Evolutionary conservation across 2,113 vertebrate genomes (phyloP), one percentile per base, ranked within the genome.

Genomic region (Struthio camelus): DNA sequence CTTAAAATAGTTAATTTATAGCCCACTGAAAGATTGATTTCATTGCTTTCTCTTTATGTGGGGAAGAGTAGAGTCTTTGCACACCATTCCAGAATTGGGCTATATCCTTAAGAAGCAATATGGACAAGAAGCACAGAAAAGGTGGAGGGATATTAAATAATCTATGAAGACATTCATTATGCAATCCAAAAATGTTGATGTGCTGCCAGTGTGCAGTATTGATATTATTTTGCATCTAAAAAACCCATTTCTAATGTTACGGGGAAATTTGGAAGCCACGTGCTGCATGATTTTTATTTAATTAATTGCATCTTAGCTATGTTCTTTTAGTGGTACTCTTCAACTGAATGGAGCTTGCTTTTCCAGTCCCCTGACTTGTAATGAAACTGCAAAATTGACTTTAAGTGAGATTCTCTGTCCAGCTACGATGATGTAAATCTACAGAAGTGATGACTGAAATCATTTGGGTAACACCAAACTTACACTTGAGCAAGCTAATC

Each of bases 201-300:
- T 80, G 25, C 44, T 30, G 78, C 70, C 38, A 78, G 10, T 80
- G 75, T 92, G 34, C 92, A 82, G 56, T 83, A 94, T 70, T 87
- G 62, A 88, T 27, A 93, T 28, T 80, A 11, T 50, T 85, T 44
- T 84, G 42, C 85, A 73, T 85, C 1, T 44, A 64, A 62, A 25
- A 56, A 75, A 88, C 11, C 32, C 15, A 20, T 71, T 48, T 78
- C 11, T 84, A 23, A 4, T 6, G 1, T 70, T 93, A 54, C 53
- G 71, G 65, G 42, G 64, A 69, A 78, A 70, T 81, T 78, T 92
- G 62, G 46, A 95, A 93, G 65, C 16, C 6, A 4, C 34, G 6
- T 85, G n/a, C 25, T 48, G n/a, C 79, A 66, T 92, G 77, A 38
- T 87, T 91, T 87, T 91, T 86, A 77, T 72, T 78, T 93, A 34